phyloP scores from a whole-genome alignment of 2,888 invertebrate genomes.

The Cheilosia grossa region DNA sequence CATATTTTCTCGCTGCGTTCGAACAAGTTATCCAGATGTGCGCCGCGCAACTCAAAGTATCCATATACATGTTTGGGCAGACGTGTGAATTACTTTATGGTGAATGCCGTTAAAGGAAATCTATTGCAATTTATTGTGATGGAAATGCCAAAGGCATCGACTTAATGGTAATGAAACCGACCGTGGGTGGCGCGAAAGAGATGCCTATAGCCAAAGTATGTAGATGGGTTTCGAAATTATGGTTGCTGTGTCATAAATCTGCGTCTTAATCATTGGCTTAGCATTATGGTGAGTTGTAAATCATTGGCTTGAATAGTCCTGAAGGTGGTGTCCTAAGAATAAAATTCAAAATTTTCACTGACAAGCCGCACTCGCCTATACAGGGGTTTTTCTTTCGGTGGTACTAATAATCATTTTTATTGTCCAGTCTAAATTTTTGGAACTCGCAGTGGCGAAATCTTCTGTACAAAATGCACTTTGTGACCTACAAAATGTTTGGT shows the following conservation, averaged over 20 bases:
- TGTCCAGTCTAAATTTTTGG: too few relatives aligned
- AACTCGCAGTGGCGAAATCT: too few relatives aligned
- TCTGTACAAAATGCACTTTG: too few relatives aligned
- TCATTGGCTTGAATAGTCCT: background rate
- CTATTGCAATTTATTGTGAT: slow-evolving; percentile 70
- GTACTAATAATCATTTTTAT: too few relatives aligned
- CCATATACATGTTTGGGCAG: slow-evolving; percentile 4
- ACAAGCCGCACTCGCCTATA: too few relatives aligned
- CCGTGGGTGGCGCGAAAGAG: slow-evolving; percentile 52
- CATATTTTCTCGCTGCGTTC: background rate
- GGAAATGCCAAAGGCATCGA: slow-evolving; percentile 56
- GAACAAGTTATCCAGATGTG: slow-evolving; percentile 58
- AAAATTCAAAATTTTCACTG: too few relatives aligned
- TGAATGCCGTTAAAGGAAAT: slow-evolving; percentile 63
- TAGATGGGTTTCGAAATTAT: slow-evolving; percentile 24
- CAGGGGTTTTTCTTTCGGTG: too few relatives aligned
- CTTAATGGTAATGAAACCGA: slow-evolving; percentile 38
- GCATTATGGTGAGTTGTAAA: slow-evolving; percentile 6
- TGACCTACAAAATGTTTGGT: too few relatives aligned
- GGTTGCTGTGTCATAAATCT: slow-evolving; percentile 20
- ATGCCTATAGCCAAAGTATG: slow-evolving; percentile 8
- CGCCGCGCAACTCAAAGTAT: slow-evolving; percentile 4
- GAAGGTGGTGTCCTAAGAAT: background rate
- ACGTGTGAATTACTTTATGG: slow-evolving; percentile 55
- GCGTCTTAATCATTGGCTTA: slow-evolving; percentile 9